Evolutionary conservation across 2,888 invertebrate genomes (phyloP), one percentile per base, ranked within the genome.

Genomic region (Cryptocheilus praepositus): DNA sequence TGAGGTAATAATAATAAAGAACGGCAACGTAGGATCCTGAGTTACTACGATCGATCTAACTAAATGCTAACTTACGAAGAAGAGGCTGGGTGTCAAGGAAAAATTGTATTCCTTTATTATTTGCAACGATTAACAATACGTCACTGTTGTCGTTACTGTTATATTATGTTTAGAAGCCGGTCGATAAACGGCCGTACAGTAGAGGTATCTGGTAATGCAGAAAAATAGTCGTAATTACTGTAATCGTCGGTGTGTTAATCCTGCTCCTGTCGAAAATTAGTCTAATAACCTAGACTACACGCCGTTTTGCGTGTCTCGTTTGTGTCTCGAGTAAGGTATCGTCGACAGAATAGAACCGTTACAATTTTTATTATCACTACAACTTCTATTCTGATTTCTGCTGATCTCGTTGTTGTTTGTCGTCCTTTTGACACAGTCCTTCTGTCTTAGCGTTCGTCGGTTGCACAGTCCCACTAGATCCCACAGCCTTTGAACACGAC

Each of bases 61-160:
- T 3, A 18, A 16, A 16, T 49, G 49, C 5, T 18, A 49, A 16
- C 13, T 49, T 16, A n/a, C 49, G 49, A 49, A 49, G 49, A 13
- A 49, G 5, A 36, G 16, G 18, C 49, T 16, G 11, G 49, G 5
- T 36, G 36, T 49, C 49, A 49, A 49, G 49, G 19, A 56, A 44
- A 51, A 46, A 0, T 25, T 16, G 56, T 59, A 43, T 43, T 57
- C 43, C 54, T 77, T 76, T 77, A 74, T 74, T 74, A 56, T 63
- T 55, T 46, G 56, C 63, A 76, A 70, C 64, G 65, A 58, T 64
- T 64, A 68, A 67, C 52, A 59, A 18, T 55, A 51, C 28, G 46
- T 22, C 64, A 45, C 60, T 22, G 45, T 61, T 54, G 16, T 57
- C 3, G n/a, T 8, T 25, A 46, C 19, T 58, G 44, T 68, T 52